A percentile compares a stretch with the other conserved stretches of the same genome.
Conservation (phyloP, 2,113 vertebrate species). For the Origma solitaria region DNA sequence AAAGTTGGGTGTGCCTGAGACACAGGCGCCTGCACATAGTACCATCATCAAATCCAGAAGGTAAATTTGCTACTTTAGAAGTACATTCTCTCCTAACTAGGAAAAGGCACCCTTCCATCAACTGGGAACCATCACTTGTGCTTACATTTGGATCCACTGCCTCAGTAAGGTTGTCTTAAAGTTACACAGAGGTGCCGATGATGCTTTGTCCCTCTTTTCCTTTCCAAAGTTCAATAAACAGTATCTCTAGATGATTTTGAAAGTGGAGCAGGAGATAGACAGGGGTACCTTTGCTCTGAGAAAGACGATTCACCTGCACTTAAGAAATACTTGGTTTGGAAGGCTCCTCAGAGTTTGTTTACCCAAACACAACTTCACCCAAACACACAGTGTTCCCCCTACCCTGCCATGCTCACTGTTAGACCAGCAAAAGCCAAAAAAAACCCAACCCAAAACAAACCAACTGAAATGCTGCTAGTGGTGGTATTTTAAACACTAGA, state of each 20-base stretch:
- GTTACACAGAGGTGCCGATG: background rate
- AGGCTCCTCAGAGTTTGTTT: background rate
- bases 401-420: background rate
- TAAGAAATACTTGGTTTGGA: background rate
- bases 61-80: background rate
- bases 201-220: background rate
- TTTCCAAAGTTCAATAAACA: accelerated
- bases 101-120: background rate
- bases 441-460: background rate
- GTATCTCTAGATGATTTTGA: background rate
- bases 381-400: background rate
- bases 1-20: background rate
- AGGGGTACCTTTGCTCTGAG: background rate
- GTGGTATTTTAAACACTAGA: background rate
- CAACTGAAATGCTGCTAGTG: background rate
- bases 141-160: background rate
- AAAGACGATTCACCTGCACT: background rate
- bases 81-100: background rate
- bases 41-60: background rate
- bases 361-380: background rate
- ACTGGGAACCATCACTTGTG: background rate
- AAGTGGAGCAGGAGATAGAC: background rate
- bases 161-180: background rate
- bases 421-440: background rate
- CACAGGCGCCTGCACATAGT: accelerated